Percentiles rank a stretch among this genome's conserved stretches.
phyloP scores from a whole-genome alignment of 2,797 vertebrate species.

The Eulemur rubriventer region DNA sequence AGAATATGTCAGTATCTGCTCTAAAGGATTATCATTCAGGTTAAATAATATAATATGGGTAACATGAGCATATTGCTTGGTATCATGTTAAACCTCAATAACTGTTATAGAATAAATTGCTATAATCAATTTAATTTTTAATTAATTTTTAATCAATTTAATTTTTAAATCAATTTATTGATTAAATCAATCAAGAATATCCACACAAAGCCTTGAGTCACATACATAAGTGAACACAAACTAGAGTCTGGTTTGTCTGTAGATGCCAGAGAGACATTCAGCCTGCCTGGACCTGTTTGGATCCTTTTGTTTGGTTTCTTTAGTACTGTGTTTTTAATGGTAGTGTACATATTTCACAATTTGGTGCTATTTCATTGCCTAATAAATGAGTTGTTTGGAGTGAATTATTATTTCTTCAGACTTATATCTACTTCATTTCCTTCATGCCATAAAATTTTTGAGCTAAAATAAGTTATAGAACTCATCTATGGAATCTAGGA shows the following conservation, averaged over 20 bases:
- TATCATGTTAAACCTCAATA: not conserved
- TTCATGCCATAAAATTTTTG: not conserved
- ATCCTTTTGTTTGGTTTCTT: not conserved
- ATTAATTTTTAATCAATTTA: too few species aligned
- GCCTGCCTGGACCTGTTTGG: not conserved
- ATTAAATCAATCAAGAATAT: not conserved
- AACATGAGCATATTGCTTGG: not conserved
- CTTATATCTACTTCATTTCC: not conserved
- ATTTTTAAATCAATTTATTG: too few species aligned
- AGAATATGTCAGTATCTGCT: not conserved
- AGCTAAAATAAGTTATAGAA: not conserved
- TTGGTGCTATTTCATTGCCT: not conserved
- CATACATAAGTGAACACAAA: not conserved
- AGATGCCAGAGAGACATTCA: not conserved
- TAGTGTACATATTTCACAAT: slow-evolving; percentile 16
- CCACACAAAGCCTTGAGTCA: not conserved
- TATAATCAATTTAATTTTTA: not conserved
- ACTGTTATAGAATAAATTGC: not conserved
- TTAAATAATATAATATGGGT: not conserved
- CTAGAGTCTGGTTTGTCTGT: slow-evolving; percentile 1
- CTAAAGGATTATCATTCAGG: not conserved
- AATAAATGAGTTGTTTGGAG: slow-evolving; percentile 3
- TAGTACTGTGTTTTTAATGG: not conserved
- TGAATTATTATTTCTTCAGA: slow-evolving; percentile 28
- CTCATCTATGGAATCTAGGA: not conserved